These are phyloP conservation scores for Drosophila ustulata DNA, from an alignment of 2,888 invertebrate species.

Conservation along the genomic window DNA sequence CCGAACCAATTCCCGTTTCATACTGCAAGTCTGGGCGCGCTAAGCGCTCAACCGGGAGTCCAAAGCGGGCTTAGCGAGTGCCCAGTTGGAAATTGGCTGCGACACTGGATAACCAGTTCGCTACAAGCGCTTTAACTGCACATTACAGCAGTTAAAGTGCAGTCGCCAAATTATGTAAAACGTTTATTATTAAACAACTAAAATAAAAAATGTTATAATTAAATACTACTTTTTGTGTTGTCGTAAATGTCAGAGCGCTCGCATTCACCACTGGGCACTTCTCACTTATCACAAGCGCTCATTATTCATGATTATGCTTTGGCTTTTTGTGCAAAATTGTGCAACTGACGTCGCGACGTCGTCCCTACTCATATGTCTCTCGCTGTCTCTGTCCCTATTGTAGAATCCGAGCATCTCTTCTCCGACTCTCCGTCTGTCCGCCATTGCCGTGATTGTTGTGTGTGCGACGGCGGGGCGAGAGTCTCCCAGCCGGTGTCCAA, in stretches of 20 bases:
- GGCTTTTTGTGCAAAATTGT: conserved; percentile 82
- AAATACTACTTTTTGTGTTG: background rate
- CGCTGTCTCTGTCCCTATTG: conserved; percentile 23
- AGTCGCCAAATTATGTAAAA: background rate
- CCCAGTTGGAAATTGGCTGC: conserved; percentile 66
- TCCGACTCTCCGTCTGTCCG: conserved; percentile 14
- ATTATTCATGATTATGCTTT: conserved; percentile 84
- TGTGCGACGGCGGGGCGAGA: conserved; percentile 18
- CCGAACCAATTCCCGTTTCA: conserved; percentile 79
- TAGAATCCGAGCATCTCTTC: conserved; percentile 18
- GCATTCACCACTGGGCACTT: conserved; percentile 74
- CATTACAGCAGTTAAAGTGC: background rate
- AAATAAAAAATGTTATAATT: background rate
- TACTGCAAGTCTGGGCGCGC: conserved; percentile 73
- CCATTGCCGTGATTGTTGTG: conserved; percentile 68
- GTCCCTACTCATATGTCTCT: conserved; percentile 36
- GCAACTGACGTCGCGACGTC: conserved; percentile 69
- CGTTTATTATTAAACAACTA: no score
- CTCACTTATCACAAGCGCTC: conserved; percentile 78
- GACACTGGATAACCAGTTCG: conserved; percentile 53
- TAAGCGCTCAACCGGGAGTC: conserved; percentile 63
- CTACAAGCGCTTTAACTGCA: background rate
- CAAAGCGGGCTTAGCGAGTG: conserved; percentile 60
- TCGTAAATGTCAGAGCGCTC: conserved; percentile 8
- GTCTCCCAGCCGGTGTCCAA: conserved; percentile 54